These are phyloP conservation scores for Bergia puertoricense DNA, from an alignment of 92 coral and sea anemone species.

Conservation along the genomic window DNA sequence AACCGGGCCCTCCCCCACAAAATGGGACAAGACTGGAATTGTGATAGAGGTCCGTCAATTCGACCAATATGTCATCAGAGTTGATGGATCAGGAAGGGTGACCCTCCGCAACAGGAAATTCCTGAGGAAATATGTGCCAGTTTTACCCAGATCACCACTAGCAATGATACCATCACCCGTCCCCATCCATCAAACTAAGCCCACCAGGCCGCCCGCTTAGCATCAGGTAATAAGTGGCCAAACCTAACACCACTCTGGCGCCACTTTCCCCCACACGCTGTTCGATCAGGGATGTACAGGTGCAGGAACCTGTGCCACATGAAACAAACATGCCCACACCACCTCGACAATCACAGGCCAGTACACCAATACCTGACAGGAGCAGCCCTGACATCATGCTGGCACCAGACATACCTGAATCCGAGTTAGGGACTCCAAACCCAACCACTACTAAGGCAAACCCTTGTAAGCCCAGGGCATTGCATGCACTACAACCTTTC, in stretches of 20 bases:
- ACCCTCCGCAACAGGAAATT: constrained; percentile 46
- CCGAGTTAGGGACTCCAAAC: background rate
- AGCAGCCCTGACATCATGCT: background rate
- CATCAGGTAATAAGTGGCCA: background rate
- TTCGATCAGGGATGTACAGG: background rate
- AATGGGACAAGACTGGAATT: constrained; percentile 56
- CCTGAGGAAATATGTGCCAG: constrained; percentile 36
- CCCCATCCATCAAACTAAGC: background rate
- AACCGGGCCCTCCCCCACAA: constrained; percentile 49
- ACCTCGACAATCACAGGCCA: background rate
- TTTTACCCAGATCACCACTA: constrained; percentile 11
- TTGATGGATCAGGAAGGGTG: constrained; percentile 55
- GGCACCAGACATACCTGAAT: background rate
- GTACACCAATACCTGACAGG: background rate
- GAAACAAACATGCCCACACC: background rate
- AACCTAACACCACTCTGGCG: background rate
- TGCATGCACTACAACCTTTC: background rate
- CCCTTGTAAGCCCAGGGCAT: background rate
- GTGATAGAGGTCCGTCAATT: constrained; percentile 45
- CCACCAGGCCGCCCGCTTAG: constrained; percentile 4
- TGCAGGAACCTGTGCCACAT: background rate
- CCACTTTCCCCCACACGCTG: background rate
- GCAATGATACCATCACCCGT: background rate
- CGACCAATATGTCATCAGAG: constrained; percentile 47
- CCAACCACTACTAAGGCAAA: background rate